A percentile compares a stretch with the other conserved stretches of the same genome.
phyloP scores from a whole-genome alignment of 2,113 vertebrate genomes.

The Solea senegalensis region DNA sequence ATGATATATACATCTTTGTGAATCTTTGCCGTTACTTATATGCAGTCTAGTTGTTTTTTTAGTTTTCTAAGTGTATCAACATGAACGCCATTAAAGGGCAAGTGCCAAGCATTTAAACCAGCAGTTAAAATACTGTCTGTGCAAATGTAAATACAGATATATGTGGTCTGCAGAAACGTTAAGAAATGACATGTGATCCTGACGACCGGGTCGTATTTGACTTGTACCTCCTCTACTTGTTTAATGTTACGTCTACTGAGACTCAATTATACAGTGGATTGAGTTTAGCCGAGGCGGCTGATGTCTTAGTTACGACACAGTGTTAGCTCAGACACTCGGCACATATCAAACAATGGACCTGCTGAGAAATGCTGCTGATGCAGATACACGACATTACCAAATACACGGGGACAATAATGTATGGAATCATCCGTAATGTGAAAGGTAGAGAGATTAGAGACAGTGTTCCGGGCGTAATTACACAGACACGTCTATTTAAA shows the following conservation, averaged over 20 bases:
- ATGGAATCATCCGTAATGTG: not conserved
- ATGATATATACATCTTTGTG: no score
- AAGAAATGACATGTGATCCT: not conserved
- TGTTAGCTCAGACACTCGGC: slow-evolving; percentile 18
- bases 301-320: slow-evolving; percentile 31
- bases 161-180: not conserved
- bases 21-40: no score
- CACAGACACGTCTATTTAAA: not conserved
- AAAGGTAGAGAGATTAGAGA: slow-evolving; percentile 21
- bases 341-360: slow-evolving; percentile 38
- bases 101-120: no score
- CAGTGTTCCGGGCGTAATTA: not conserved
- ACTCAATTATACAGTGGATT: slow-evolving; percentile 38
- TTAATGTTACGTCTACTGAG: slow-evolving; percentile 52
- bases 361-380: slow-evolving; percentile 1
- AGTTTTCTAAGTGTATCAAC: no score
- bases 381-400: slow-evolving; percentile 10
- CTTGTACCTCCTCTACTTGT: slow-evolving; percentile 41
- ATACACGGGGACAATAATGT: slow-evolving; percentile 4
- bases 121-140: no score
- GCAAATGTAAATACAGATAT: no score
- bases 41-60: no score
- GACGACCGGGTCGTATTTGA: not conserved
- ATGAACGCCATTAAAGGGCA: no score
- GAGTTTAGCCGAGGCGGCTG: slow-evolving; percentile 25